Base-by-base conservation (phyloP, 2,797 vertebrate species). In the Macroramphosus scolopax region DNA sequence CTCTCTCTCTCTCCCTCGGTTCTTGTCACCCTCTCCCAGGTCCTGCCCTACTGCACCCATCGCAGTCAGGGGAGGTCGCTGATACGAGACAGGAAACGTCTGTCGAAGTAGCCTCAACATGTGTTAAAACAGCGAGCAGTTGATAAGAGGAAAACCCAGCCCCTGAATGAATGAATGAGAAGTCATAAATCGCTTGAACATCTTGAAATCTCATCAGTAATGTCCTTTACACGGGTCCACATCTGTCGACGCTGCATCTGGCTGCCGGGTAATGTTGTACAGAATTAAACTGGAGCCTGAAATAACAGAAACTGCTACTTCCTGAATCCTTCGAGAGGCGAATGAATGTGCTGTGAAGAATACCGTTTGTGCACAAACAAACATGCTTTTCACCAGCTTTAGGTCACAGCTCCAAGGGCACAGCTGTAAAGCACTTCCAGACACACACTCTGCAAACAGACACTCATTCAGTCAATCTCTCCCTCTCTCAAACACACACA, bases 271-370 rank as follows among this genome's bases (percentile, higher is more conserved):
- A 60, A n/a, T n/a, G n/a, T n/a, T n/a, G n/a, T n/a, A 20, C 24
- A 37, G 42, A 63, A 71, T 74, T 50, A 13, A 13, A 66, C 32
- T 26, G 8, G 31, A 39, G 68, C 65, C 81, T 78, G 77, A 71
- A 83, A 80, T 63, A 87, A 81, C 80, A 77, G 66, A 85, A 57
- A 55, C 15, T 7, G 53, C 52, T 35, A 60, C 72, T 81, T 78
- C 57, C 76, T 53, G 28, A 35, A 39, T 55, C 64, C 64, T 40
- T 46, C 64, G 57, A 76, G 36, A 51, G 68, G 62, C 48, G n/a
- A n/a, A n/a, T n/a, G n/a, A 67, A 72, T 61, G 68, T 20, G 42
- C 39, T 43, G 44, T 6, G 34, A 59, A 64, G 50, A 75, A 72
- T 32, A 28, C 40, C 0, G 11, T 51, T 41, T 50, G 62, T 52